Percentiles rank a stretch among this genome's conserved stretches.
Evolutionary conservation across 2,888 invertebrate genomes (phyloP).

Genomic region (Lysandra coridon): DNA sequence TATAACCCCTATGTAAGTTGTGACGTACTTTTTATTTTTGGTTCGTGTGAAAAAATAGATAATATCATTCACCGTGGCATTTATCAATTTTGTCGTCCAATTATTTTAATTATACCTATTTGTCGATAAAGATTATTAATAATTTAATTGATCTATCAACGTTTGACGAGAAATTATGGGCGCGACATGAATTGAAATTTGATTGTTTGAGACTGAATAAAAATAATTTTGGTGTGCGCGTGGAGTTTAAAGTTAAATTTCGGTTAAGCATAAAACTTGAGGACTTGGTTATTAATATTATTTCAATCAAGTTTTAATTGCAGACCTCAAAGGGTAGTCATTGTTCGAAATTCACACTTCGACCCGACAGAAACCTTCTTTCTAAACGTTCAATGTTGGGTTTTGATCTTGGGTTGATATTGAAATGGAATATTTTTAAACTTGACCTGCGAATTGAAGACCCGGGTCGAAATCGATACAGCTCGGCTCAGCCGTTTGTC

Average conservation of each 20-base stretch:
- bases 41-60: slow-evolving; percentile 8
- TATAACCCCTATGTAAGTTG: slow-evolving; percentile 2
- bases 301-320: background rate
- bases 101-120: background rate
- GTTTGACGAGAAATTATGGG: background rate
- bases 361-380: background rate
- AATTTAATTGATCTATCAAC: background rate
- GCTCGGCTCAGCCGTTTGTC: slow-evolving; percentile 18
- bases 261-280: too few species aligned
- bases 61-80: background rate
- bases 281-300: too few species aligned
- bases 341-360: background rate
- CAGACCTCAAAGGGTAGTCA: background rate
- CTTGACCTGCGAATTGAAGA: slow-evolving; percentile 2
- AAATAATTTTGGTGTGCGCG: too few species aligned
- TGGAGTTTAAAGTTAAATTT: too few species aligned
- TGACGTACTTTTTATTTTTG: slow-evolving; percentile 1
- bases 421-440: slow-evolving; percentile 1
- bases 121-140: background rate
- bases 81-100: slow-evolving; percentile 7
- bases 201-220: background rate
- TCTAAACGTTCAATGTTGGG: background rate
- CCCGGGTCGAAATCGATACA: slow-evolving; percentile 24
- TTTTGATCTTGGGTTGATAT: background rate
- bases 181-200: background rate